Conservation (phyloP, 2,888 invertebrate genomes). For the Mythimna lalbum region DNA sequence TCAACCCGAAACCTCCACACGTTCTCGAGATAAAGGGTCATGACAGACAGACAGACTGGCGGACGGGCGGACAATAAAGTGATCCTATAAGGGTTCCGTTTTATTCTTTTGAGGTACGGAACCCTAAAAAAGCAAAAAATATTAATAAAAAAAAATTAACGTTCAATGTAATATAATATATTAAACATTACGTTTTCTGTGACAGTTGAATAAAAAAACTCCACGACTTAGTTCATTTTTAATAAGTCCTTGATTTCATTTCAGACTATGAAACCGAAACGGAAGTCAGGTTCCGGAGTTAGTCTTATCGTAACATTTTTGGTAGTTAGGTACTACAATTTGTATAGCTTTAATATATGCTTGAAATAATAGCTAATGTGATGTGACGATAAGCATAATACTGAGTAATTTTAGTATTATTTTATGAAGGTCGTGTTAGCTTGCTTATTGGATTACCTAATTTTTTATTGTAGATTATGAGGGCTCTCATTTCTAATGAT, state of each 20-base stretch:
- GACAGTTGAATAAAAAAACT: neutral
- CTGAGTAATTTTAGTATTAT: conserved; percentile 4
- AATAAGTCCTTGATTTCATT: conserved; percentile 20
- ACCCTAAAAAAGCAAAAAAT: no score
- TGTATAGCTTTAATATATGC: neutral
- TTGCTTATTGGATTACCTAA: conserved; percentile 4
- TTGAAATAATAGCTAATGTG: conserved; percentile 18
- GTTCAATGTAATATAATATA: no score
- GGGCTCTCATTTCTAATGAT: neutral
- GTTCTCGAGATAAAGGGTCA: no score
- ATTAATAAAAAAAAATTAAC: no score
- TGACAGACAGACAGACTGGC: no score
- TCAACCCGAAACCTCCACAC: no score
- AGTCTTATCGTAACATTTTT: conserved; percentile 6
- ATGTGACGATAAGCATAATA: conserved; percentile 25
- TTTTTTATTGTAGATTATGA: neutral
- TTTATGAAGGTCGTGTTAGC: conserved; percentile 6
- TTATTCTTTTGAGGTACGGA: no score
- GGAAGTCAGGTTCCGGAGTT: conserved; percentile 19
- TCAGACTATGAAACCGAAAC: conserved; percentile 6
- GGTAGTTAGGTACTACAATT: neutral
- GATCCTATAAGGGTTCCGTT: no score
- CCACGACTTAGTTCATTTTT: conserved; percentile 17
- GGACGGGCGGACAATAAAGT: no score
- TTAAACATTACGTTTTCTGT: no score